A percentile compares a stretch with the other conserved stretches of the same genome.
Conservation (phyloP, 2,888 invertebrate species). For the Nezara viridula region DNA sequence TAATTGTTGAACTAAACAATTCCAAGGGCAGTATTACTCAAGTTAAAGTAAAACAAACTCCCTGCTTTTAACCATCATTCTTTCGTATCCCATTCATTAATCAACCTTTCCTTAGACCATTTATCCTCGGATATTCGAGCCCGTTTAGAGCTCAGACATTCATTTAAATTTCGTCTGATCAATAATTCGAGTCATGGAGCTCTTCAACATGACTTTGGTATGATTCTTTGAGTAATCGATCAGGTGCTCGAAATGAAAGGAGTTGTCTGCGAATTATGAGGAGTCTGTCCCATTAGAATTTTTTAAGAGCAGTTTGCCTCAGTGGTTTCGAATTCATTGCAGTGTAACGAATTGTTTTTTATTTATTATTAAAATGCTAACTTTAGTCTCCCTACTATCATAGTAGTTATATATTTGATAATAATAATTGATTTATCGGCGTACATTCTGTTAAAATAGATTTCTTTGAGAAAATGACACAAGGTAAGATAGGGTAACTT, state of each 20-base stretch:
- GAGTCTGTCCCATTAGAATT: no score
- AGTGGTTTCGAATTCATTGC: not conserved
- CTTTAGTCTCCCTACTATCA: no score
- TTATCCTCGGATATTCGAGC: not conserved
- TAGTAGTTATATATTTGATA: no score
- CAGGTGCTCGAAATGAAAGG: not conserved
- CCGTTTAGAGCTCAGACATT: not conserved
- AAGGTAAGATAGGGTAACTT: no score
- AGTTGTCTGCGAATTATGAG: not conserved
- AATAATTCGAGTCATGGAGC: not conserved
- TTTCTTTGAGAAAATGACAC: no score
- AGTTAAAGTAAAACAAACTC: not conserved
- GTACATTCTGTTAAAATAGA: no score
- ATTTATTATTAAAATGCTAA: no score
- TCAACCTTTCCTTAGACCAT: not conserved
- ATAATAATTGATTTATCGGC: no score
- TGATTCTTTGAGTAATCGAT: no score
- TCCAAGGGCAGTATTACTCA: not conserved
- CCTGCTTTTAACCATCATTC: not conserved
- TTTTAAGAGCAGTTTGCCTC: not conserved
- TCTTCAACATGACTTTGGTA: no score
- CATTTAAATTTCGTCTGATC: not conserved
- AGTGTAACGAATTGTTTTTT: no score
- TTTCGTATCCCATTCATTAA: slow-evolving; percentile 14
- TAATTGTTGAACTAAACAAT: slow-evolving; percentile 8